Base-by-base conservation (phyloP, 1,140 invertebrate genomes). In the Atopsyche davidsoni region DNA sequence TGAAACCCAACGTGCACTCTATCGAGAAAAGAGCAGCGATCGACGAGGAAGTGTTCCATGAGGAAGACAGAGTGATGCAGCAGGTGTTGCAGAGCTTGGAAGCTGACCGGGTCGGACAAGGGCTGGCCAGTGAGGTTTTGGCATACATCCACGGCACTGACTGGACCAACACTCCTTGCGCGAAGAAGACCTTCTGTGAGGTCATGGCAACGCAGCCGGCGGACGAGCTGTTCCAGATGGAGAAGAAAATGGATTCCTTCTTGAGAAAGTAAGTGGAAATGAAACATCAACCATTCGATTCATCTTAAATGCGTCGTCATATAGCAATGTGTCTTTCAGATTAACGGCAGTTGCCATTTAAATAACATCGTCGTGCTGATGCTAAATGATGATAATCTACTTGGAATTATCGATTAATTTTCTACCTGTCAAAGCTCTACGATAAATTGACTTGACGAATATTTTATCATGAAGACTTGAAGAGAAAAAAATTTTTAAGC, bases 151-250 rank as follows among this genome's bases (percentile, higher is more conserved):
- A 64, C 60, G 41, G 60, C 59, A 77, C 75, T 0, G 77, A 83
- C 55, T 87, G 85, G 85, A 75, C 76, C 7, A 79, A 83, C 56
- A 85, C 83, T 0, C 79, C 81, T 3, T 88, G 85, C 62, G 82
- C 85, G 0, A 87, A 88, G 62, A 75, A 74, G 51, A 75, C 85
- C 50, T 86, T 88, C 67, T 88, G 86, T 60, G 80, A 85, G 55
- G 79, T 83, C 9, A 81, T 88, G 75, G 65, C 81, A 1, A 67
- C 75, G 18, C 80, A 83, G 55, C 66, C 77, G 18, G 66, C 77
- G 0, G 83, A 86, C 49, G 79, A 82, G 3, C 64, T 81, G 18
- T 74, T 79, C 10, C 67, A 82, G 2, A 86, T 86, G 84, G 84
- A 88, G 64, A 87, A 88, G 65, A 85, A 83, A 63, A 87, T 87